Evolutionary conservation across 2,888 invertebrate species (phyloP), one percentile per base, ranked within the genome.

Genomic region (Fragum whitleyi): DNA sequence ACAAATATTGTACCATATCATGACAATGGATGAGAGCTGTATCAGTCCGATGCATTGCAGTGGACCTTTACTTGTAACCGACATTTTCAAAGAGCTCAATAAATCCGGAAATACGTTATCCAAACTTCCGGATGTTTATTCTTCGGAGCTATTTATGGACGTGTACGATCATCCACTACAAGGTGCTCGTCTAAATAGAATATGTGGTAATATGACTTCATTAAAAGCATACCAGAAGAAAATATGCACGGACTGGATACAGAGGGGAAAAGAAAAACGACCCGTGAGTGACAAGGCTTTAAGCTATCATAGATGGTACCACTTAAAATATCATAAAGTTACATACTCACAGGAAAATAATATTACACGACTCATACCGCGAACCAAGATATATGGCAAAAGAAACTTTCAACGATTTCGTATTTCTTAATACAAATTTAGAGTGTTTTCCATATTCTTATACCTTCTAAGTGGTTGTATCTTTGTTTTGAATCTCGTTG

Each of bases 261-360:
- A 9, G 14, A 65, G 65, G 19, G 65, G 65, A 16, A 65, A 42
- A 16, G 21, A n/a, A 39, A 21, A 3, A 11, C 21, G 65, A 23
- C 32, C 32, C 1, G 23, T 65, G 42, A 65, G 65, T 26, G 65
- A 65, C 11, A 42, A 42, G 3, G 65, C 65, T n/a, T 42, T 42
- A 11, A 42, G 39, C 5, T 65, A 65, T 42, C 65, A 65, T n/a
- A 65, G 65, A 65, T 65, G 65, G 65, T 65, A 65, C 19, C 65
- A 65, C 21, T 26, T 65, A 14, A 65, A 65, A 42, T 65, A 65
- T 42, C 65, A 65, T 26, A 65, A 23, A 21, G 23, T 42, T 19
- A 28, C 39, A 23, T 65, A 36, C 21, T 42, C 65, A 23, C 42
- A 39, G 9, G 65, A 65, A 39, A 65, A 65, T 29, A 65, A 65